A percentile compares a stretch with the other conserved stretches of the same genome.
Evolutionary conservation across 1,140 invertebrate genomes (phyloP).

Genomic region (Lepidostoma basale): DNA sequence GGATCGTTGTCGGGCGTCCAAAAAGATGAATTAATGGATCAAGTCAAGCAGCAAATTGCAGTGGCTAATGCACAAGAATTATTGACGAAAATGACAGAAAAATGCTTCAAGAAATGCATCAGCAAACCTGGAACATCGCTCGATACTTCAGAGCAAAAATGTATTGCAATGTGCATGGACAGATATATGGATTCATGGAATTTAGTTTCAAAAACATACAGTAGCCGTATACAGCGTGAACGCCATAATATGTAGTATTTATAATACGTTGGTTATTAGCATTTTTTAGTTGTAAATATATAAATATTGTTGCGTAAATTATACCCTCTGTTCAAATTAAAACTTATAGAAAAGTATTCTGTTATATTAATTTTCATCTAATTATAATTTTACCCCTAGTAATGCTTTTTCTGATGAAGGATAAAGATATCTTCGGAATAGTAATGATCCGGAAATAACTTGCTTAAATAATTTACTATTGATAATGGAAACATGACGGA

Average conservation of each 20-base stretch:
- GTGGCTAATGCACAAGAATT: slow-evolving; percentile 94
- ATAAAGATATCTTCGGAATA: no score
- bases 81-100: slow-evolving; percentile 94
- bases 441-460: no score
- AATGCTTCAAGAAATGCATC: slow-evolving; percentile 96
- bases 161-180: slow-evolving; percentile 97
- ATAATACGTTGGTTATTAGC: neutral
- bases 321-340: slow-evolving; percentile 11
- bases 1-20: slow-evolving; percentile 66
- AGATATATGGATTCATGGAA: slow-evolving; percentile 96
- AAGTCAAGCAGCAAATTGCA: slow-evolving; percentile 95
- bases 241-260: slow-evolving; percentile 58
- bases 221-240: slow-evolving; percentile 79
- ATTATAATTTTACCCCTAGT: no score
- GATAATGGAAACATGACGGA: no score
- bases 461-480: no score
- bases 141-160: slow-evolving; percentile 95
- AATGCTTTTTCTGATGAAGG: no score
- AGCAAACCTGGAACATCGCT: slow-evolving; percentile 87
- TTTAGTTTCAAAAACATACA: slow-evolving; percentile 85
- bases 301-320: slow-evolving; percentile 25
- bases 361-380: no score
- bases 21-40: slow-evolving; percentile 91
- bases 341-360: no score
- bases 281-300: slow-evolving; percentile 37